Evolutionary conservation across 2,888 invertebrate genomes (phyloP).

Genomic region (Atrina japonica): DNA sequence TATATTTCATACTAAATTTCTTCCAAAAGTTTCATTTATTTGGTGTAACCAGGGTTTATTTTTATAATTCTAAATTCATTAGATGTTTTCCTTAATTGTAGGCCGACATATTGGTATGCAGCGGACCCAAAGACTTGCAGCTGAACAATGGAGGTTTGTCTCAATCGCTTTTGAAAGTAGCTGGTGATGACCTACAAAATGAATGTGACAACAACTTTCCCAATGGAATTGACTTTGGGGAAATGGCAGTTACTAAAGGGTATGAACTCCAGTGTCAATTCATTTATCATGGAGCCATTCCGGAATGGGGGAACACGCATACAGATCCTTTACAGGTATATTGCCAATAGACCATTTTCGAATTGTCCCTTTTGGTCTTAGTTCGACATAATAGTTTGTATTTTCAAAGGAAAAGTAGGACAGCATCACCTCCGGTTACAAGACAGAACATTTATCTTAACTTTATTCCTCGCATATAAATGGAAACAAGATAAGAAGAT

Average conservation of each 20-base stretch:
- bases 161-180: conserved; percentile 26
- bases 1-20: too few relatives aligned
- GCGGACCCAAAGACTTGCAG: conserved; percentile 29
- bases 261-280: conserved; percentile 50
- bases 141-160: conserved; percentile 23
- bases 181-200: conserved; percentile 36
- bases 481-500: conserved; percentile 1
- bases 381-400: neutral
- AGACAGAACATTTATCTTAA: too few relatives aligned
- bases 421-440: conserved; percentile 11
- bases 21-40: neutral
- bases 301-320: conserved; percentile 20
- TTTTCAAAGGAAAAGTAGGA: too few relatives aligned
- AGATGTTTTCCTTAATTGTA: neutral
- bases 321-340: conserved; percentile 15
- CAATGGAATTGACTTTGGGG: conserved; percentile 49
- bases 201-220: conserved; percentile 48
- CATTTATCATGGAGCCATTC: conserved; percentile 50
- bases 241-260: conserved; percentile 46
- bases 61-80: neutral
- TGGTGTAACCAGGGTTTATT: neutral
- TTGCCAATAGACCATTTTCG: too few relatives aligned
- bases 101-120: conserved; percentile 34
- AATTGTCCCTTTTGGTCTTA: neutral
- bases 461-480: too few relatives aligned